A percentile compares a stretch with the other conserved stretches of the same genome.
phyloP scores from a whole-genome alignment of 2,888 invertebrate species.

The Sarcophaga rosellei region DNA sequence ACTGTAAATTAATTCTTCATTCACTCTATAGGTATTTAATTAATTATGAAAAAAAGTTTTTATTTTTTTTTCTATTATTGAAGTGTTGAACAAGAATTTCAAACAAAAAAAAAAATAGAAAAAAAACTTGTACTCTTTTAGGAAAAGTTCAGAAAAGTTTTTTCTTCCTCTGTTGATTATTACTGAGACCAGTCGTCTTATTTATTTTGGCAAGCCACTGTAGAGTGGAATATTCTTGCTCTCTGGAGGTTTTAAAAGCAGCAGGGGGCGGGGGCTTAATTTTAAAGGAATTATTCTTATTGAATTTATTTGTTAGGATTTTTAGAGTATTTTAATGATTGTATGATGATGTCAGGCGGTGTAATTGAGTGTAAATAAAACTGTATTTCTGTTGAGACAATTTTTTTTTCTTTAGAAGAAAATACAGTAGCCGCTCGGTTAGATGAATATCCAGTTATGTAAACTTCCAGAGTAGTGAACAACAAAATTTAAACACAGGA shows the following conservation, averaged over 20 bases:
- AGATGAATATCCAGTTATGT: too few species aligned
- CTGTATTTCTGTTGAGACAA: too few species aligned
- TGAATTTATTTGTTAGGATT: too few species aligned
- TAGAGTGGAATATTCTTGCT: not conserved
- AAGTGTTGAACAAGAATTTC: not conserved
- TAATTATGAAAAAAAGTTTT: constrained; percentile 47
- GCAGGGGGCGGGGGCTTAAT: not conserved
- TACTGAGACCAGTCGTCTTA: not conserved
- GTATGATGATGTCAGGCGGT: too few species aligned
- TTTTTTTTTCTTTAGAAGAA: too few species aligned
- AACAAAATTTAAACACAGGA: too few species aligned
- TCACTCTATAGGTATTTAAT: constrained; percentile 56
- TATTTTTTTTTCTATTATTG: not conserved
- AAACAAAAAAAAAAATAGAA: constrained; percentile 3
- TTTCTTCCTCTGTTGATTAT: not conserved
- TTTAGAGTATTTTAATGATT: too few species aligned
- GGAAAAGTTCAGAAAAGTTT: constrained; percentile 21
- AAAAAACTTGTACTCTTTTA: not conserved
- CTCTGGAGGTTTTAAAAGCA: not conserved
- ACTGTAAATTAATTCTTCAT: constrained; percentile 23
- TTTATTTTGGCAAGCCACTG: not conserved
- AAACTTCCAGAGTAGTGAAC: too few species aligned
- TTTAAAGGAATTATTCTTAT: not conserved
- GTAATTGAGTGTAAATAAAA: too few species aligned
- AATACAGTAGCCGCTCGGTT: too few species aligned